Base-by-base conservation (phyloP, 1,140 invertebrate species). In the Limonius californicus region DNA sequence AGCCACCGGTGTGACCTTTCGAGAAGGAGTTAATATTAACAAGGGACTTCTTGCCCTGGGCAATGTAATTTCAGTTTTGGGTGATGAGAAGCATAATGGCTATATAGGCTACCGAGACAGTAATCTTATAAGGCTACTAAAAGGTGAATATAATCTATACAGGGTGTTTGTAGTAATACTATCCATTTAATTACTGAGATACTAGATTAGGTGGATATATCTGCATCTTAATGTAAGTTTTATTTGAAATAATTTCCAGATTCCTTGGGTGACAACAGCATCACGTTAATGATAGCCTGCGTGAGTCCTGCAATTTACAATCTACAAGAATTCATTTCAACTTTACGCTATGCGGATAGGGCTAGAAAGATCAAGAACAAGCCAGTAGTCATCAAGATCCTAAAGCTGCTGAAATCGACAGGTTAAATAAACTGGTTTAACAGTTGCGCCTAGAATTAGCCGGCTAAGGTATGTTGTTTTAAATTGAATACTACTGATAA, bases 251-350 rank as follows among this genome's bases (percentile, higher is more conserved):
- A n/a, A n/a, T n/a, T n/a, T n/a, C 4, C 4, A 83, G 91, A 94
- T 79, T 94, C 91, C 6, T 78, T 97, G 0, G 94, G 94, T 32
- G 94, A 94, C 7, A 97, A 97, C 76, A 94, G 92, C 0, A 82
- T 94, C 35, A 98, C 94, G 0, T 70, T 96, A 21, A 97, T 97
- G 94, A 89, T 97, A 54, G 94, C 94, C 1, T 97, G 94, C 77
- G 87, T 96, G 0, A 94, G 92, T 76, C 94, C 94, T 0, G 91
- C 94, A 3, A 88, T 92, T 74, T 89, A 89, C 56, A 96, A 95
- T 77, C 77, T 91, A 59, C 90, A 95, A 56, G 94, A 98, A 78
- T 94, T 92, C 0, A 71, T 96, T 0, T 95, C 91, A 59, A 95
- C 94, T 0, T 76, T 97, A 9, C 83, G 94, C 14, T 97, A 97